Percentiles rank a stretch among this genome's conserved stretches.
phyloP scores from a whole-genome alignment of 37 sponge, comb jelly and placozoan species.

The Halichondria panicea region DNA sequence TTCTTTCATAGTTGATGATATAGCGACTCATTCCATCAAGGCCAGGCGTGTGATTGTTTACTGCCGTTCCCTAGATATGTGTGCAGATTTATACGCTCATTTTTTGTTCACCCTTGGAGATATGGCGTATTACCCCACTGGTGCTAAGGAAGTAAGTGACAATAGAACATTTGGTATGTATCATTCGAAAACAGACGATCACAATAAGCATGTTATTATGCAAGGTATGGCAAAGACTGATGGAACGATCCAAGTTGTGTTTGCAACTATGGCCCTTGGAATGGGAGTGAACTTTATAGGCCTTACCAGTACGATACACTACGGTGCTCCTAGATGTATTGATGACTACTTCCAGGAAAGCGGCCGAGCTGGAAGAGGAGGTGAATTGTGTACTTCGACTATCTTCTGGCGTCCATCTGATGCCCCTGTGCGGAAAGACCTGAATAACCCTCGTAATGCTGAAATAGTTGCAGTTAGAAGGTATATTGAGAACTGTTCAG shows the following conservation, averaged over 20 bases:
- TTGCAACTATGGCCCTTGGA: constrained; percentile 62
- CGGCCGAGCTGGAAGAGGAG: constrained; percentile 32
- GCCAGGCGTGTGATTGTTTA: constrained; percentile 39
- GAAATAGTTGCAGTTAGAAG: constrained; percentile 16
- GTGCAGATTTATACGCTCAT: constrained; percentile 39
- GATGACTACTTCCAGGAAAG: constrained; percentile 41
- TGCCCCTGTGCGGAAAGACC: constrained; percentile 15
- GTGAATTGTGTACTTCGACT: constrained; percentile 13
- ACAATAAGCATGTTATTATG: constrained; percentile 39
- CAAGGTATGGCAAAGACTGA: constrained; percentile 21
- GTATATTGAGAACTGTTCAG: constrained; percentile 24
- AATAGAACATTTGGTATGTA: constrained; percentile 51
- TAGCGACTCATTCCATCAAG: not conserved
- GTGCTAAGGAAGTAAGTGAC: constrained; percentile 22
- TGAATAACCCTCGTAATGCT: not conserved
- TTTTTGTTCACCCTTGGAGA: constrained; percentile 26
- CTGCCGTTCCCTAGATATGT: constrained; percentile 46
- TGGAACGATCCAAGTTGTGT: constrained; percentile 48
- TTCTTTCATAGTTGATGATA: not conserved
- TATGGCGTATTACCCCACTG: constrained; percentile 33
- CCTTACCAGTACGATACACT: constrained; percentile 45
- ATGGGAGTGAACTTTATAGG: constrained; percentile 44
- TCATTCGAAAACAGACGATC: constrained; percentile 23
- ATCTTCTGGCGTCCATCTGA: constrained; percentile 42
- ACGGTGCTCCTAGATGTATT: constrained; percentile 50